A percentile compares a stretch with the other conserved stretches of the same genome.
Conservation (phyloP, 2,888 invertebrate species). For the Coleophora deauratella region DNA sequence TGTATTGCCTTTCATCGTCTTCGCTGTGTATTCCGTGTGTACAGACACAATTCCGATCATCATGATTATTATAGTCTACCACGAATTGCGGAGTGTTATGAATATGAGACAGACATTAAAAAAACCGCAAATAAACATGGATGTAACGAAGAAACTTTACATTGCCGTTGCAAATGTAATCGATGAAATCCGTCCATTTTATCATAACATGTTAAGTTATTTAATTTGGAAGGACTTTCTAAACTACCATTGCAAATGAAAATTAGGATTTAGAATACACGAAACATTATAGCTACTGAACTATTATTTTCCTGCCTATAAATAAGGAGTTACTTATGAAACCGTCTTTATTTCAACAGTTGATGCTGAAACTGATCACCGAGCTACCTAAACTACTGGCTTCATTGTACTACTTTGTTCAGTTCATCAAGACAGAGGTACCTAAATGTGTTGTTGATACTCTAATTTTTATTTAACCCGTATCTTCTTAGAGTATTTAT, state of each 20-base stretch:
- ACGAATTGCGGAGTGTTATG: constrained; percentile 2
- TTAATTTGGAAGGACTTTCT: not conserved
- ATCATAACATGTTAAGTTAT: constrained; percentile 8
- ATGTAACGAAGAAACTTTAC: constrained; percentile 2
- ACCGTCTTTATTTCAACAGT: not conserved
- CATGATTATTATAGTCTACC: constrained; percentile 7
- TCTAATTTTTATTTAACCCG: too few relatives aligned
- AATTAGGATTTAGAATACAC: too few relatives aligned
- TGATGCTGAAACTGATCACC: constrained; percentile 6
- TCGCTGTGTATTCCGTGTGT: too few relatives aligned
- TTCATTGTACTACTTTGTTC: not conserved
- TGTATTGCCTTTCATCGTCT: too few relatives aligned
- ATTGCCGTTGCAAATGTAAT: constrained; percentile 3
- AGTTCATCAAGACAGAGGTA: not conserved
- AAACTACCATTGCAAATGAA: too few relatives aligned
- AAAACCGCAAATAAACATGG: not conserved
- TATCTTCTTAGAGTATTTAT: too few relatives aligned
- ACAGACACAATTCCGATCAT: not conserved
- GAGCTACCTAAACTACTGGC: constrained; percentile 1
- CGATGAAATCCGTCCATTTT: constrained; percentile 11
- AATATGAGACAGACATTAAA: not conserved
- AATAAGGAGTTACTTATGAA: too few relatives aligned
- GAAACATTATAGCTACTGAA: too few relatives aligned
- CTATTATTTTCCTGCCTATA: too few relatives aligned
- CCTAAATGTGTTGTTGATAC: too few relatives aligned